Percentiles rank a stretch among this genome's conserved stretches.
Conservation (phyloP, 2,797 vertebrate species). For the Perodicticus potto region DNA sequence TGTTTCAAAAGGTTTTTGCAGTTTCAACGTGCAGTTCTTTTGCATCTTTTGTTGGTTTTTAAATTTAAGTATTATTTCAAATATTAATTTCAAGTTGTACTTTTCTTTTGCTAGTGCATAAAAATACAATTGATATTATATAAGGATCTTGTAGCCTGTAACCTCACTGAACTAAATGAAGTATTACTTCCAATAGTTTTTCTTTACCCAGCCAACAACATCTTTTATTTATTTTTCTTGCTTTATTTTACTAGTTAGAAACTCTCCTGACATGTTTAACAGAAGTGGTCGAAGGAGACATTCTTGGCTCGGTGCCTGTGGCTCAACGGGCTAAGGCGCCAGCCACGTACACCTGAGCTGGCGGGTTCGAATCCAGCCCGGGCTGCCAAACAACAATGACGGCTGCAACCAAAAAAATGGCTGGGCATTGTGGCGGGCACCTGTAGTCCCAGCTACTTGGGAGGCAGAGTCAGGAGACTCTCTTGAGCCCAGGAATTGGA, state of each 20-base stretch:
- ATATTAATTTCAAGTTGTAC: neutral
- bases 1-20: neutral
- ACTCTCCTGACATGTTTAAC: neutral
- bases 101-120: neutral
- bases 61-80: neutral
- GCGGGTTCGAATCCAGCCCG: too few relatives aligned
- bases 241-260: neutral
- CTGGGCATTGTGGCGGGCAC: too few relatives aligned
- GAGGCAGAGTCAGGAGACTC: too few relatives aligned
- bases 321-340: too few relatives aligned
- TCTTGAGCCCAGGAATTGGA: too few relatives aligned
- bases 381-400: too few relatives aligned
- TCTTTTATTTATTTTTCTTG: neutral
- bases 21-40: neutral
- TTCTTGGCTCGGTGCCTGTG: too few relatives aligned
- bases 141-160: neutral
- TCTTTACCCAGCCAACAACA: neutral
- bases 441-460: too few relatives aligned
- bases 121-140: neutral
- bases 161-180: neutral
- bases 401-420: too few relatives aligned
- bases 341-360: too few relatives aligned
- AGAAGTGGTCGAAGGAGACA: neutral
- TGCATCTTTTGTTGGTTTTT: neutral
- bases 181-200: neutral